These are phyloP conservation scores for Microtus montanus DNA, from an alignment of 2,113 vertebrate species.

Conservation along the genomic window DNA sequence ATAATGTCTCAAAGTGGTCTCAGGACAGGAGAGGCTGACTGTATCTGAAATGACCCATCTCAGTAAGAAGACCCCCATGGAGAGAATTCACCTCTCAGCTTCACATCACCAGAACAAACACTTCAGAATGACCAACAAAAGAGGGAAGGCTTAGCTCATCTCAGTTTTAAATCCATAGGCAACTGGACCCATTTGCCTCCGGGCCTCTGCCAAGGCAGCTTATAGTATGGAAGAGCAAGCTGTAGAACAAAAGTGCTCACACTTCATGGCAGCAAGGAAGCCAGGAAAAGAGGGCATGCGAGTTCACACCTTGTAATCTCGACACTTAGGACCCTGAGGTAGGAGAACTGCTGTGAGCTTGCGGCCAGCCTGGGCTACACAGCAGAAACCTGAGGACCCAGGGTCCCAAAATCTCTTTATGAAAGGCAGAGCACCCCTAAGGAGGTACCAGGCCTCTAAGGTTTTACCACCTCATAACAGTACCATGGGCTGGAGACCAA, in stretches of 20 bases:
- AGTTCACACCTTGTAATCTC: neutral
- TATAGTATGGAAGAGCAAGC: too few species aligned
- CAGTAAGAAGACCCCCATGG: neutral
- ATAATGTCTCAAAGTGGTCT: neutral
- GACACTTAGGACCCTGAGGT: neutral
- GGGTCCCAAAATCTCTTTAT: neutral
- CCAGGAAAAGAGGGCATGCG: neutral
- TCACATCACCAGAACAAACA: neutral
- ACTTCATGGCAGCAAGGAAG: neutral
- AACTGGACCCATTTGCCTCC: neutral
- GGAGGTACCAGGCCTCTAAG: neutral
- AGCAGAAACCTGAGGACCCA: neutral
- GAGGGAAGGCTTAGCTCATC: too few species aligned
- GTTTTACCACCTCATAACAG: neutral
- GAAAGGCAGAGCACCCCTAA: neutral
- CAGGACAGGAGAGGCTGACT: neutral
- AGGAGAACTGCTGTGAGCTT: neutral
- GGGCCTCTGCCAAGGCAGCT: neutral
- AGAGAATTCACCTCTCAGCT: neutral
- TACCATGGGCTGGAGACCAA: neutral
- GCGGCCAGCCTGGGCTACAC: neutral
- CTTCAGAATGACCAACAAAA: neutral
- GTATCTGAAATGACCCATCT: neutral
- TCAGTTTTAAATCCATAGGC: neutral
- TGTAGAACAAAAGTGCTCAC: neutral